phyloP scores from a whole-genome alignment of 2,888 invertebrate species.

The Lasius fuliginosus region DNA sequence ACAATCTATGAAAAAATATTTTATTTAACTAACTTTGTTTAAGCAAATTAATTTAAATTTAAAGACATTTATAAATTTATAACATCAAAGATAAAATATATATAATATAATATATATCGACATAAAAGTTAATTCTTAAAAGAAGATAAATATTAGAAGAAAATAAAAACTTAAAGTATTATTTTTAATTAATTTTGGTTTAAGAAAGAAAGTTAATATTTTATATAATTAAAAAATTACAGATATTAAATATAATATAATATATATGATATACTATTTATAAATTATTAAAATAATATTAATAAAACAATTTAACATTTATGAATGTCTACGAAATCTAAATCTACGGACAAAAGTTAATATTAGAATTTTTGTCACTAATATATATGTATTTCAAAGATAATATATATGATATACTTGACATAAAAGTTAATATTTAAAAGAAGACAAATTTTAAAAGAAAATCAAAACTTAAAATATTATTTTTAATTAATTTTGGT shows the following conservation, averaged over 20 bases:
- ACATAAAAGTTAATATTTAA: no score
- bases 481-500: background rate
- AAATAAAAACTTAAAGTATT: background rate
- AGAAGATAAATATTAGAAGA: background rate
- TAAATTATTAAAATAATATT: background rate
- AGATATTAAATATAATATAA: background rate
- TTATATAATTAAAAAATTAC: background rate
- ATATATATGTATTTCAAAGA: background rate
- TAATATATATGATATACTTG: background rate
- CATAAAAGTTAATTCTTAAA: background rate
- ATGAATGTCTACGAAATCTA: background rate
- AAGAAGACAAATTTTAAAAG: background rate
- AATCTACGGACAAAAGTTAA: background rate
- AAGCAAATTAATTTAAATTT: background rate
- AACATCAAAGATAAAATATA: background rate
- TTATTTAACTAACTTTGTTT: background rate
- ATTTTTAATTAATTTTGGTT: background rate
- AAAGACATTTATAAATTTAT: background rate
- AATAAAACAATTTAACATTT: background rate
- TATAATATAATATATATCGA: background rate
- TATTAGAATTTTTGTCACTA: background rate
- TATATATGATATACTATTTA: background rate
- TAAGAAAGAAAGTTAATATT: background rate
- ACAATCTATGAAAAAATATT: background rate
- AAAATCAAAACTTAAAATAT: no score